Conservation (phyloP, 2,113 vertebrate genomes). For the Pomatostomus ruficeps region DNA sequence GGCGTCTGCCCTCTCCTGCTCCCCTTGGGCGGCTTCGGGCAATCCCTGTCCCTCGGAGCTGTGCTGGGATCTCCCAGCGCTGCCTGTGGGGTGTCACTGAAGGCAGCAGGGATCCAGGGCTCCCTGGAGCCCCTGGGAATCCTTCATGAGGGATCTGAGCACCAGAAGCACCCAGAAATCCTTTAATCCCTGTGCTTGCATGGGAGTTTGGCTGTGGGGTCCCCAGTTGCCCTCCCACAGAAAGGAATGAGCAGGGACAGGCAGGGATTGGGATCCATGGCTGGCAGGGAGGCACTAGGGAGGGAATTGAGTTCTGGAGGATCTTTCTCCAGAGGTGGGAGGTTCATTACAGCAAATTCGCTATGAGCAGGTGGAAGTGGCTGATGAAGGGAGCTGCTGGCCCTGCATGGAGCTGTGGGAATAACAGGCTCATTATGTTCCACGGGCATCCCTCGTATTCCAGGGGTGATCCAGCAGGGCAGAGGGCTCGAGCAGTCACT, state of each 20-base stretch:
- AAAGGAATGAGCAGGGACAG: not conserved
- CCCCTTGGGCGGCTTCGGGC: not conserved
- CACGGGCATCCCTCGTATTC: not conserved
- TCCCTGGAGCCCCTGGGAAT: not conserved
- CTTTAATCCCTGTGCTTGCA: not conserved
- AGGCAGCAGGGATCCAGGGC: not conserved
- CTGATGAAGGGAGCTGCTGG: not conserved
- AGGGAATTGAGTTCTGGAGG: not conserved
- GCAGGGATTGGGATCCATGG: not conserved
- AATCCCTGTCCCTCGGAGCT: accelerated
- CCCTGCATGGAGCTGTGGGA: not conserved
- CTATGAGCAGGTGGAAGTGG: not conserved
- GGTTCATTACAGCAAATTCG: not conserved
- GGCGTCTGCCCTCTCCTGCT: accelerated
- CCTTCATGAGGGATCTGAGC: not conserved
- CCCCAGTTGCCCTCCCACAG: not conserved
- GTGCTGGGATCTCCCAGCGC: not conserved
- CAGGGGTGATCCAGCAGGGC: not conserved
- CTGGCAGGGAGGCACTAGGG: not conserved
- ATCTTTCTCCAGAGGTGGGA: not conserved
- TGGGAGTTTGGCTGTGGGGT: not conserved
- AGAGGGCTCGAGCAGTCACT: not conserved
- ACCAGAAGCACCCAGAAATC: not conserved
- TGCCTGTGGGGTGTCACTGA: no score
- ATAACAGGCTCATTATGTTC: not conserved